Evolutionary conservation across 2,797 vertebrate genomes (phyloP).

Genomic region (Gadopsis bispinosus): DNA sequence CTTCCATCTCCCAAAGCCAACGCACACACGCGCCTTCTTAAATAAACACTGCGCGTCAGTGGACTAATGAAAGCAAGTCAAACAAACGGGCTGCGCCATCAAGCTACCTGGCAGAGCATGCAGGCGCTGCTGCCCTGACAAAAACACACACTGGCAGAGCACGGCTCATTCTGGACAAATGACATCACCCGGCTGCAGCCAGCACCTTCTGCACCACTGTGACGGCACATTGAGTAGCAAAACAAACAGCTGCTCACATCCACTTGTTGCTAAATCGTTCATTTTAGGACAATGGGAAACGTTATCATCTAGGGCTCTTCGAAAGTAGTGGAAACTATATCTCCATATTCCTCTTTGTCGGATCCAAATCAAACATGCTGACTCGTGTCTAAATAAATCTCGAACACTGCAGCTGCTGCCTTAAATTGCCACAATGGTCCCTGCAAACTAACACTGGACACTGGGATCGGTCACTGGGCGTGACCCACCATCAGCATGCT

Average conservation of each 20-base stretch:
- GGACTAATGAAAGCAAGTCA: constrained; percentile 74
- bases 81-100: constrained; percentile 71
- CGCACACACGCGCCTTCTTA: constrained; percentile 53
- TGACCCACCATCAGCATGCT: constrained; percentile 65
- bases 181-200: constrained; percentile 76
- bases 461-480: constrained; percentile 72
- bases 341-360: neutral
- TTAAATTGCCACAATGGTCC: constrained; percentile 66
- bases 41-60: constrained; percentile 74
- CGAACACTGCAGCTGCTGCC: constrained; percentile 65
- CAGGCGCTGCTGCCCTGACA: constrained; percentile 62
- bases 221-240: constrained; percentile 42
- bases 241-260: constrained; percentile 22
- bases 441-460: constrained; percentile 57
- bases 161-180: constrained; percentile 72
- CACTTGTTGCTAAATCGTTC: neutral
- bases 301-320: neutral
- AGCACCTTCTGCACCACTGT: constrained; percentile 45
- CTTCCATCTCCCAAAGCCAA: constrained; percentile 53
- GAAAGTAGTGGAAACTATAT: neutral
- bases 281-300: neutral
- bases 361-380: constrained; percentile 13
- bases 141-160: constrained; percentile 74
- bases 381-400: constrained; percentile 46
- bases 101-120: constrained; percentile 69